Percentiles rank a stretch among this genome's conserved stretches.
Evolutionary conservation across 2,888 invertebrate species (phyloP).

Genomic region (Folsomia manolachei): DNA sequence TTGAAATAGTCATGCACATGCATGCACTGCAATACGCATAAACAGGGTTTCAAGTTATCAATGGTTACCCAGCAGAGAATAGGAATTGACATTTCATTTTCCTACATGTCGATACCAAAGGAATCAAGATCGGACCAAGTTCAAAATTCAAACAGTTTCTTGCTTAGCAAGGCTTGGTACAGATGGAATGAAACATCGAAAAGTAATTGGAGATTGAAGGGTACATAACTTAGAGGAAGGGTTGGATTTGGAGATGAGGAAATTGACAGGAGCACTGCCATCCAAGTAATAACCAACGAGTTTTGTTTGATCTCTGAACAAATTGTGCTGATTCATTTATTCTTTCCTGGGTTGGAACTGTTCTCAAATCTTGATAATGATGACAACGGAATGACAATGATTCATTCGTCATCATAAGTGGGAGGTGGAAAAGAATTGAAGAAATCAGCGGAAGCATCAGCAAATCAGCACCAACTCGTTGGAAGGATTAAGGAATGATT

Average conservation of each 20-base stretch:
- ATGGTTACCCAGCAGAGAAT: background rate
- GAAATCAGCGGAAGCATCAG: too few species aligned
- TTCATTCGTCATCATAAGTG: too few species aligned
- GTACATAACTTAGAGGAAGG: background rate
- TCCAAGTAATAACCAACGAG: too few species aligned
- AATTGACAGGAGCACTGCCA: background rate
- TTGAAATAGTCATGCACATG: background rate
- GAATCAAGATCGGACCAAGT: background rate
- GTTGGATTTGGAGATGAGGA: background rate
- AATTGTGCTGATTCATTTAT: background rate
- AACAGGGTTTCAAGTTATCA: background rate
- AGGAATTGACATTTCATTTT: too few species aligned
- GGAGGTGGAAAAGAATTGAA: too few species aligned
- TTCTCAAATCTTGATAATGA: background rate
- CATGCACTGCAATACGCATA: background rate
- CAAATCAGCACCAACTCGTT: too few species aligned
- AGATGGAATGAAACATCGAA: background rate
- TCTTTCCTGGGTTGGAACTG: background rate
- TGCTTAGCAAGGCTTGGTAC: too few species aligned
- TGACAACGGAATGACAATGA: too few species aligned
- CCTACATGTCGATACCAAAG: too few species aligned
- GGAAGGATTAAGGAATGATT: too few species aligned
- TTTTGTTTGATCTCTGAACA: background rate
- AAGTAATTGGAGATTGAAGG: background rate
- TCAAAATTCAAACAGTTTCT: too few species aligned